Conservation (phyloP, 2,888 invertebrate species). For the Leptarthrus brevirostris region DNA sequence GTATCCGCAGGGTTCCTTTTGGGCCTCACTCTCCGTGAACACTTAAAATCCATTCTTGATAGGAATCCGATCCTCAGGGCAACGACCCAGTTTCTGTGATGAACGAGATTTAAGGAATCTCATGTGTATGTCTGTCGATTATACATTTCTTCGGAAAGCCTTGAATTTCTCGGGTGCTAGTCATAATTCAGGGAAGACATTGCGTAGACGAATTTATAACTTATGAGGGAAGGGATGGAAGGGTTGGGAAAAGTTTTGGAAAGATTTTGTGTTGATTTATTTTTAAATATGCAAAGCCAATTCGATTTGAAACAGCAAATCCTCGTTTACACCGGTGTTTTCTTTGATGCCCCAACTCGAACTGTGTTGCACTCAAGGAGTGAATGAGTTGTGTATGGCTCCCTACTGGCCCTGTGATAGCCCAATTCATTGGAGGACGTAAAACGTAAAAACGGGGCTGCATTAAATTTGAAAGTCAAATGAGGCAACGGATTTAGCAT, state of each 20-base stretch:
- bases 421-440: slow-evolving; percentile 26
- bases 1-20: neutral
- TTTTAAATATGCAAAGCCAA: too few relatives aligned
- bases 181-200: slow-evolving; percentile 10
- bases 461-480: slow-evolving; percentile 54
- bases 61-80: slow-evolving; percentile 10
- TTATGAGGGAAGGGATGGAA: neutral
- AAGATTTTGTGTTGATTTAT: neutral
- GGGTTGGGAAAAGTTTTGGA: neutral
- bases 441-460: slow-evolving; percentile 41
- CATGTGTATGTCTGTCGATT: too few relatives aligned
- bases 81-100: slow-evolving; percentile 31
- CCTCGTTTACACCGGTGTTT: slow-evolving; percentile 5
- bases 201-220: slow-evolving; percentile 25
- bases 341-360: neutral
- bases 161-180: slow-evolving; percentile 9
- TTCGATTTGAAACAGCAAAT: neutral
- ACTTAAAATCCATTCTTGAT: neutral
- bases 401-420: slow-evolving; percentile 17
- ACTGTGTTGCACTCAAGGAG: slow-evolving; percentile 4
- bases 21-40: neutral
- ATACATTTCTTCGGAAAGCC: slow-evolving; percentile 16
- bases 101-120: slow-evolving; percentile 20
- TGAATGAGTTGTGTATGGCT: slow-evolving; percentile 29
- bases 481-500: slow-evolving; percentile 51